A percentile compares a stretch with the other conserved stretches of the same genome.
phyloP scores from a whole-genome alignment of 2,888 invertebrate genomes.

The Caenorhabditis sp. region DNA sequence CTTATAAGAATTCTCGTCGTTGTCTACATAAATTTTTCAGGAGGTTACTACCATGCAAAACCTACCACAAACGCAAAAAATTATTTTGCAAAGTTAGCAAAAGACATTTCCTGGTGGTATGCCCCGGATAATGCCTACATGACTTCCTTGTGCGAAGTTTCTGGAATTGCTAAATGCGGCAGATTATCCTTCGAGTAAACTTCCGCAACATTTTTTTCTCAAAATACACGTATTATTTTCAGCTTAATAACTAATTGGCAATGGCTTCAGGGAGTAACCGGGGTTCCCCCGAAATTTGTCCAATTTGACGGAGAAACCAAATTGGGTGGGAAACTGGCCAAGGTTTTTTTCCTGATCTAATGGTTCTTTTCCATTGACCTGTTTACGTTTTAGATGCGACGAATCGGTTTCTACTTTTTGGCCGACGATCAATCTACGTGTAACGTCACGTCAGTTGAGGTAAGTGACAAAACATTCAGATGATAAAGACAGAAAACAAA shows the following conservation, averaged over 20 bases:
- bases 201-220: too few relatives aligned
- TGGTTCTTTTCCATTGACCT: neutral
- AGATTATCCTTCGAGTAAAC: constrained; percentile 68
- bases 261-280: constrained; percentile 71
- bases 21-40: constrained; percentile 43
- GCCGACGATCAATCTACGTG: constrained; percentile 56
- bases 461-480: constrained; percentile 7
- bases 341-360: constrained; percentile 40
- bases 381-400: constrained; percentile 69
- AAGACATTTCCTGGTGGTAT: constrained; percentile 78
- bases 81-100: constrained; percentile 75
- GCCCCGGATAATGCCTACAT: constrained; percentile 82
- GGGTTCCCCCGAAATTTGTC: constrained; percentile 73
- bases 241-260: constrained; percentile 81
- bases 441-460: constrained; percentile 43
- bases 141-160: constrained; percentile 77
- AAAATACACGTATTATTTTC: too few relatives aligned
- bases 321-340: constrained; percentile 73
- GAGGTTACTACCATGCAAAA: constrained; percentile 78
- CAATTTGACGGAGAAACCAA: constrained; percentile 82
- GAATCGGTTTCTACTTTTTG: constrained; percentile 79
- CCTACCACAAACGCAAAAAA: constrained; percentile 66
- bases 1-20: neutral
- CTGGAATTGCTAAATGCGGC: constrained; percentile 64
- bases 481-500: constrained; percentile 5